Evolutionary conservation across 2,888 invertebrate species (phyloP).

Genomic region (Baronia brevicornis): DNA sequence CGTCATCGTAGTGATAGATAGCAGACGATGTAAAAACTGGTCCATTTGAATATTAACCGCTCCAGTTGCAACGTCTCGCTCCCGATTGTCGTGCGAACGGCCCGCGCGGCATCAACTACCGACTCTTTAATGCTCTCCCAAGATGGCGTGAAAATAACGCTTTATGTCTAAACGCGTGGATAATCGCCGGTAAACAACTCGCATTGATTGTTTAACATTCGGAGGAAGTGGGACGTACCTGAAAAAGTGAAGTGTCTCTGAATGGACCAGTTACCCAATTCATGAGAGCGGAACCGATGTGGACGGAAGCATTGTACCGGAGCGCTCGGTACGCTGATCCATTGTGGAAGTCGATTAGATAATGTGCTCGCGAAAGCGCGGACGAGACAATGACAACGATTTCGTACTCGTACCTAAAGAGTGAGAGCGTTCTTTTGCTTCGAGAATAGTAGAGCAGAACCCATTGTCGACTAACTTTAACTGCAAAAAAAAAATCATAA

Average conservation of each 20-base stretch:
- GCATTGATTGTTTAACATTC: constrained; percentile 31
- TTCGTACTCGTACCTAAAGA: constrained; percentile 47
- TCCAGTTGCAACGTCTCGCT: constrained; percentile 62
- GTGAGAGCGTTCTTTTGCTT: constrained; percentile 43
- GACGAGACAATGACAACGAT: constrained; percentile 53
- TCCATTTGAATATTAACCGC: constrained; percentile 62
- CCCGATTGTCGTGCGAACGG: constrained; percentile 68
- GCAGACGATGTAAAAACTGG: constrained; percentile 41
- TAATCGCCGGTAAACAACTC: constrained; percentile 56
- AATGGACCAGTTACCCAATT: constrained; percentile 70
- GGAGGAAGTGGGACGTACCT: constrained; percentile 41
- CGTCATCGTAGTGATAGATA: constrained; percentile 30
- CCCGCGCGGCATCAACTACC: constrained; percentile 41
- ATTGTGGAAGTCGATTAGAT: constrained; percentile 63
- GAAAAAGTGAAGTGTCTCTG: constrained; percentile 71
- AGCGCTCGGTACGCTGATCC: constrained; percentile 41
- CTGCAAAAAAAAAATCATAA: no score
- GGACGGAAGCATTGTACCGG: constrained; percentile 58
- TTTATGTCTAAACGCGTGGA: constrained; percentile 48
- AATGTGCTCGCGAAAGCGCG: constrained; percentile 56
- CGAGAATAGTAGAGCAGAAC: constrained; percentile 21
- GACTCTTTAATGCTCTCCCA: constrained; percentile 44
- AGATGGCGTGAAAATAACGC: constrained; percentile 51
- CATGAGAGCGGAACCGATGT: constrained; percentile 70
- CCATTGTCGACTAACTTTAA: no score